Evolutionary conservation across 1,140 invertebrate species (phyloP), one percentile per base, ranked within the genome.

Genomic region (Drosophila erecta): DNA sequence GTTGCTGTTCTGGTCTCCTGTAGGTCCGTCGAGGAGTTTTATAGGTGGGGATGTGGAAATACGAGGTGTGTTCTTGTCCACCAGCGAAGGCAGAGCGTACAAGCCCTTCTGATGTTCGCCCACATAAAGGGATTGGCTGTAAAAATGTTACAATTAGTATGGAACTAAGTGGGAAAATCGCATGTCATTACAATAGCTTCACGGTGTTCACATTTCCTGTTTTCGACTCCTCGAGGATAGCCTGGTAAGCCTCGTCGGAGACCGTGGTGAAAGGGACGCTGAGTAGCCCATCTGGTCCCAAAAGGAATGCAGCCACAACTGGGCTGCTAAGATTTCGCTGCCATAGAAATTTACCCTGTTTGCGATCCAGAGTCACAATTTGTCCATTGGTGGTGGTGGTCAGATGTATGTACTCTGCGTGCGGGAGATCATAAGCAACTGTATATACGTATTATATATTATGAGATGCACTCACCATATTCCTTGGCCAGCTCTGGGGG

Each of bases 261-360:
- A 99, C 95, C 49, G 96, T 97, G 8, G 96, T 97, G 89, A 98
- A 98, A 3, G 98, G 98, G 40, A 99, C 94, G 43, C 96, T 95
- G 37, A 97, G 93, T 33, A 99, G 94, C 3, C 96, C 96, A 44
- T 96, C 95, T 35, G 95, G 94, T 67, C 96, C 95, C 55, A 98
- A 92, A 2, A 96, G 93, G 92, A 99, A 99, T 59, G 98, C 95
- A 0, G 96, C 98, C 49, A 99, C 96, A 2, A 99, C 95, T 3
- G 98, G 98, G 66, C 97, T 98, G 50, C 95, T 95, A 49, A 98
- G 95, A 91, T 99, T 95, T 15, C 95, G 93, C 79, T 97, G 95
- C 98, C 98, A 99, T 7, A 98, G 91, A 35, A 97, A 93, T 65
- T 95, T 94, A 0, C 97, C 97, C 62, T 94, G 93, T 76, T 94